Base-by-base conservation (phyloP, 2,113 vertebrate species). In the Cyprinus carpio region DNA sequence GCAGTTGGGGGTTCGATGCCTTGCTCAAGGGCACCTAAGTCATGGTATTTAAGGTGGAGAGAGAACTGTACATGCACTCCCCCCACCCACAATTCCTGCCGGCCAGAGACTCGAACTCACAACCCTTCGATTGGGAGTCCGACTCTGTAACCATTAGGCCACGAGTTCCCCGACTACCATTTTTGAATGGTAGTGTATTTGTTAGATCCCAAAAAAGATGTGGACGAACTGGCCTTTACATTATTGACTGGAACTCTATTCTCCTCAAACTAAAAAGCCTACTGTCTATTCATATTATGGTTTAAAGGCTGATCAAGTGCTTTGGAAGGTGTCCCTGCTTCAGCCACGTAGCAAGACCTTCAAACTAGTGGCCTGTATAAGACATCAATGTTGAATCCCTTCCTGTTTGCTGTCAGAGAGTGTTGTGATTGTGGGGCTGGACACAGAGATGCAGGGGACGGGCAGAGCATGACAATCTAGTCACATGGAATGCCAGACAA, bases 331-430 rank as follows among this genome's bases (percentile, higher is more conserved):
- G 3, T 74, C 23, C 12, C 37, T 25, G 10, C 37, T 74, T 74
- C 71, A 74, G 71, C n/a, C 71, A 74, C 1, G 1, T 46, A 74
- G 23, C 23, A 25, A 25, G 71, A 25, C 71, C 71, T 25, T 74
- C 71, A 25, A 46, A 13, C 23, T 74, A 43, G 11, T 8, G 40
- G 71, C 71, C 40, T 25, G 71, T 74, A 74, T 46, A 74, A 74
- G 11, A 25, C 40, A 74, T 74, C 71, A 74, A 10, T 46, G 71
- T 74, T 15, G 71, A 74, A 3, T 46, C 71, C 5, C 71, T 74
- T 74, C 37, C 40, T 74, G 71, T 74, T 74, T 74, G 71, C 40
- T 46, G 71, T 46, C 71, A 74, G 6, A 74, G 71, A 43, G 69
- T 43, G 69, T 74, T 74, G 71, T 46, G 71, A 74, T 46, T 16